phyloP scores from a whole-genome alignment of 1,140 invertebrate genomes.

The Dendroctonus valens region DNA sequence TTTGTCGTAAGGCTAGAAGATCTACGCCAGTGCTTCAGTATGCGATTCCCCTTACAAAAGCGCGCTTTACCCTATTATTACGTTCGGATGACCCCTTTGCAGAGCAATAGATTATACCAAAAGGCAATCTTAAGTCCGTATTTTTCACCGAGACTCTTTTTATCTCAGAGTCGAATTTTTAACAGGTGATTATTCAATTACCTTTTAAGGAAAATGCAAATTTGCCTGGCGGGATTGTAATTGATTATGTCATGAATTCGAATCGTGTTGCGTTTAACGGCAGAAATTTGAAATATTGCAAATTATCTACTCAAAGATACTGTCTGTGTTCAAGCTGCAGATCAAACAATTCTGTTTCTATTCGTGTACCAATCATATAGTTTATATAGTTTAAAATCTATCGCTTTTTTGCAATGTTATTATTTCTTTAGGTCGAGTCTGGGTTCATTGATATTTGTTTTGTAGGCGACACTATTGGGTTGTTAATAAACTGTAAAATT shows the following conservation, averaged over 20 bases:
- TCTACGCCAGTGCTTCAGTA: constrained; percentile 28
- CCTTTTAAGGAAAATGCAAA: constrained; percentile 21
- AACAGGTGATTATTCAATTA: constrained; percentile 36
- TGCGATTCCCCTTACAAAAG: constrained; percentile 25
- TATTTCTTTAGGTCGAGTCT: too few species aligned
- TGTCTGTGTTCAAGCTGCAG: background rate
- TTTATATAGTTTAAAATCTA: too few species aligned
- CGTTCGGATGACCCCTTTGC: constrained; percentile 32
- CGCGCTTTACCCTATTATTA: constrained; percentile 32
- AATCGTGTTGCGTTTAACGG: too few species aligned
- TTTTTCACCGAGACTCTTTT: constrained; percentile 32
- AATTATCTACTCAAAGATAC: background rate
- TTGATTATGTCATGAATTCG: too few species aligned
- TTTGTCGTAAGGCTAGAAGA: background rate
- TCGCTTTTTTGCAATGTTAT: too few species aligned
- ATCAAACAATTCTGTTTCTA: background rate
- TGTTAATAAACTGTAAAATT: too few species aligned
- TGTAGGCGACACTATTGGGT: too few species aligned
- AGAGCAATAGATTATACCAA: constrained; percentile 34
- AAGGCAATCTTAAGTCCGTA: constrained; percentile 35
- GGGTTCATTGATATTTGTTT: too few species aligned
- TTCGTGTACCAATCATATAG: too few species aligned
- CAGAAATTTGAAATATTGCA: too few species aligned
- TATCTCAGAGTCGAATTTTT: constrained; percentile 30
- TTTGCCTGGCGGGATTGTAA: background rate